A percentile compares a stretch with the other conserved stretches of the same genome.
Conservation (phyloP, 1,140 invertebrate species). For the Drosophila triauraria region DNA sequence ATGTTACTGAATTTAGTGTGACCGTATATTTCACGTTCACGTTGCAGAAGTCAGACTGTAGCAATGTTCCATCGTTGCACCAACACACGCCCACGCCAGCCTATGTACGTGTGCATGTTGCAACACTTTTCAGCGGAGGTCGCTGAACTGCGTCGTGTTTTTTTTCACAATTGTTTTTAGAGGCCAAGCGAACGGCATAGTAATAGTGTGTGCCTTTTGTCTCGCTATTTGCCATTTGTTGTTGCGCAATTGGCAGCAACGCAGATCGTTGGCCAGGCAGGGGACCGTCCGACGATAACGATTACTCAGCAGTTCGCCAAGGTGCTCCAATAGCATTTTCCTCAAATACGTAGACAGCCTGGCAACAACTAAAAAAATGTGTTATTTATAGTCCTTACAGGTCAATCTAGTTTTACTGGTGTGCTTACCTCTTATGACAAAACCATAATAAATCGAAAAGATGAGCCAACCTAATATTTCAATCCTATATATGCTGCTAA, state of each 20-base stretch:
- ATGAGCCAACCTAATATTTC: not conserved
- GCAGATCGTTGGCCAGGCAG: conserved; percentile 62
- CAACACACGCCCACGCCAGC: conserved; percentile 21
- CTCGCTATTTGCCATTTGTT: conserved; percentile 45
- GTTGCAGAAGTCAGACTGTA: conserved; percentile 13
- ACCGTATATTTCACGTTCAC: not conserved
- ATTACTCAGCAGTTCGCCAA: conserved; percentile 46
- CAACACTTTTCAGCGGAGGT: conserved; percentile 63
- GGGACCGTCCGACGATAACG: conserved; percentile 16
- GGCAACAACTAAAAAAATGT: conserved; percentile 31
- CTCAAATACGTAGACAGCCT: conserved; percentile 40
- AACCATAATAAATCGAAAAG: not conserved
- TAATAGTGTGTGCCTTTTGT: conserved; percentile 50
- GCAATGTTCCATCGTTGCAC: conserved; percentile 16
- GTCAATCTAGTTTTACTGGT: not conserved
- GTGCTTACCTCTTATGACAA: not conserved
- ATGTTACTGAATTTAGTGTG: not conserved
- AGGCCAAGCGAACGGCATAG: conserved; percentile 66
- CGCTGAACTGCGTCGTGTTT: conserved; percentile 64
- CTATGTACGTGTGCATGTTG: conserved; percentile 46
- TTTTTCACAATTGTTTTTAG: conserved; percentile 59
- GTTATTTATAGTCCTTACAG: conserved; percentile 18
- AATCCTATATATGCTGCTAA: no score
- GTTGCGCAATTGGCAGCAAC: conserved; percentile 64
- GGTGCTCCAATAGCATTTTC: conserved; percentile 34